Percentiles rank a stretch among this genome's conserved stretches.
Conservation (phyloP, 2,797 vertebrate genomes). For the Clarias fuscus region DNA sequence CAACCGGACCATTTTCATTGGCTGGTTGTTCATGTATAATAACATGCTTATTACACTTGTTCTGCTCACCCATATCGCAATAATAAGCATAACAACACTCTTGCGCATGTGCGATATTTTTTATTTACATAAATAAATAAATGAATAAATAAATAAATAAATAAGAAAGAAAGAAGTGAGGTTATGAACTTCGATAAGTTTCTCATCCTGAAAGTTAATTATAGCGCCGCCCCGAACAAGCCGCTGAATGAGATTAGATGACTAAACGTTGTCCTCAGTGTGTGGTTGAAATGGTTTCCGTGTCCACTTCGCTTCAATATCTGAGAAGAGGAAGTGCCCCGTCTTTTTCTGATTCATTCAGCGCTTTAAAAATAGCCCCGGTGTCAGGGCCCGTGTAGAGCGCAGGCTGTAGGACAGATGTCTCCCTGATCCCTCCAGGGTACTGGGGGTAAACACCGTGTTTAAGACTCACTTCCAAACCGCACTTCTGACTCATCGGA, state of each 20-base stretch:
- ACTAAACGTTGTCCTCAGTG: neutral
- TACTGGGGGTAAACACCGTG: neutral
- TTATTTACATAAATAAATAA: neutral
- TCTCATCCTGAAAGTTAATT: neutral
- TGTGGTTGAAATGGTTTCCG: neutral
- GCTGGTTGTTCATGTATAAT: neutral
- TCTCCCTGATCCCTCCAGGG: neutral
- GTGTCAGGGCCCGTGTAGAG: neutral
- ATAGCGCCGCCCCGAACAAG: neutral
- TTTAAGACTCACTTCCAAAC: neutral
- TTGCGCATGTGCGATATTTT: neutral
- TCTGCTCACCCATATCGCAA: neutral
- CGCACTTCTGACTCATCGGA: neutral
- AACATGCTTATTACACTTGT: neutral
- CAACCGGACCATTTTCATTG: neutral
- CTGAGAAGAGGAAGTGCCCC: neutral
- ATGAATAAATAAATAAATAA: neutral
- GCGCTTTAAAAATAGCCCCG: neutral
- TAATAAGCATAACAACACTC: neutral
- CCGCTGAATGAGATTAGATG: neutral
- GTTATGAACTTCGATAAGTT: neutral
- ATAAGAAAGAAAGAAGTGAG: neutral
- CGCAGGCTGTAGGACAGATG: conserved; percentile 3
- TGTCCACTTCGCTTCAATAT: neutral
- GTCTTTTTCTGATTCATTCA: neutral